These are phyloP conservation scores for Corbicula japonica DNA, from an alignment of 2,888 invertebrate species.

Conservation along the genomic window DNA sequence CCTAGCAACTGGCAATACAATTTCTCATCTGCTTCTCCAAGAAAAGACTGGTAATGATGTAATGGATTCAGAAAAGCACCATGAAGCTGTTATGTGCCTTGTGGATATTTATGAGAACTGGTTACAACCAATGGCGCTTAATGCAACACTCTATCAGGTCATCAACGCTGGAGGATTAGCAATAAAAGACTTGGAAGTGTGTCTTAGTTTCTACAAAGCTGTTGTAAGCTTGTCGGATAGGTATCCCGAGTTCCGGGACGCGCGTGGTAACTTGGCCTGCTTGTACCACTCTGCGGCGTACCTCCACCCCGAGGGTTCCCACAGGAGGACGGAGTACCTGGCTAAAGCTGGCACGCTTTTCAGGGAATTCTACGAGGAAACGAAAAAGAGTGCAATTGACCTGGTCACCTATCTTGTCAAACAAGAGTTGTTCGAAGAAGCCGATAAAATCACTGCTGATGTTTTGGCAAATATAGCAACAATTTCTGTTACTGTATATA, in stretches of 20 bases:
- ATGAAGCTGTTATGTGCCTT: conserved; percentile 21
- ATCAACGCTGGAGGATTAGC: conserved; percentile 20
- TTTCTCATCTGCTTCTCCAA: conserved; percentile 18
- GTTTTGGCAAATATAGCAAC: neutral
- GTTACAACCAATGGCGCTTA: conserved; percentile 12
- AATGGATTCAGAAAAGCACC: conserved; percentile 14
- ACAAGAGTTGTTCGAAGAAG: neutral
- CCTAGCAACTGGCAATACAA: conserved; percentile 18
- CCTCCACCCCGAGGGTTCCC: neutral
- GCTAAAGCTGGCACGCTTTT: conserved; percentile 16
- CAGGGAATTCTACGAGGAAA: conserved; percentile 21
- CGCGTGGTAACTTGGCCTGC: conserved; percentile 16
- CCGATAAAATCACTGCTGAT: conserved; percentile 3
- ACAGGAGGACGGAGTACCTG: neutral
- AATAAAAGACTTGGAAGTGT: conserved; percentile 9
- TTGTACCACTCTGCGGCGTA: conserved; percentile 27
- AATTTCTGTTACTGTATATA: neutral
- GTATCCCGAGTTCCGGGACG: conserved; percentile 16
- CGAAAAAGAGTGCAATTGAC: conserved; percentile 21
- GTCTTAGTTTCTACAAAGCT: conserved; percentile 16
- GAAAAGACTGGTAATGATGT: conserved; percentile 21
- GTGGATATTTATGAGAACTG: conserved; percentile 21
- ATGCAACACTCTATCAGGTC: conserved; percentile 18
- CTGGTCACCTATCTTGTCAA: conserved; percentile 23
- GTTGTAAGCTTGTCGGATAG: conserved; percentile 15